Conservation (phyloP, 1,140 invertebrate species). For the Bombus terrestris region DNA sequence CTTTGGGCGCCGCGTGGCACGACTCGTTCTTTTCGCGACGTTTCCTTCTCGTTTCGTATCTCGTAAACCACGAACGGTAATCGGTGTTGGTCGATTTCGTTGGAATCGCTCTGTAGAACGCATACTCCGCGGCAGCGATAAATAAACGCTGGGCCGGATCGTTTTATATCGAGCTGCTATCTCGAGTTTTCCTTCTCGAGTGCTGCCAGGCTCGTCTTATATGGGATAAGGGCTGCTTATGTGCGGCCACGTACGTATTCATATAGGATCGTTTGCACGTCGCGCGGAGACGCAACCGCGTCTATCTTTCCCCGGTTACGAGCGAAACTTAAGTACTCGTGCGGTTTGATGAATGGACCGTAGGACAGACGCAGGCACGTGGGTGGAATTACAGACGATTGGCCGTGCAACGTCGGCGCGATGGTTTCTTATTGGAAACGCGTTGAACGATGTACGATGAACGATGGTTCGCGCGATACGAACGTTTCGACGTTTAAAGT, state of each 20-base stretch:
- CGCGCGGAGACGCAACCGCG: conserved; percentile 1
- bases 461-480: conserved; percentile 24
- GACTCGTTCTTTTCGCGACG: too few species aligned
- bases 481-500: background rate
- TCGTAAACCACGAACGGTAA: background rate
- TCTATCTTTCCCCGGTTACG: conserved; percentile 46
- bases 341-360: conserved; percentile 66
- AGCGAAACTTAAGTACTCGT: conserved; percentile 54
- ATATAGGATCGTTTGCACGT: conserved; percentile 55
- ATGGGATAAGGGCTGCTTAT: conserved; percentile 61
- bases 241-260: conserved; percentile 39
- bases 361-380: conserved; percentile 47
- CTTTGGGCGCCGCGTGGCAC: too few species aligned
- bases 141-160: conserved; percentile 40
- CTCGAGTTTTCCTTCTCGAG: conserved; percentile 55
- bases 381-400: conserved; percentile 67
- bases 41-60: background rate
- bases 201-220: conserved; percentile 57
- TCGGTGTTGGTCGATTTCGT: background rate
- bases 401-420: background rate
- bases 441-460: conserved; percentile 27
- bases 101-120: background rate
- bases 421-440: conserved; percentile 27
- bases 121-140: background rate
- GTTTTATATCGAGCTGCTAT: conserved; percentile 57